These are phyloP conservation scores for Stictonetta naevosa DNA, from an alignment of 2,113 vertebrate genomes.

Conservation along the genomic window DNA sequence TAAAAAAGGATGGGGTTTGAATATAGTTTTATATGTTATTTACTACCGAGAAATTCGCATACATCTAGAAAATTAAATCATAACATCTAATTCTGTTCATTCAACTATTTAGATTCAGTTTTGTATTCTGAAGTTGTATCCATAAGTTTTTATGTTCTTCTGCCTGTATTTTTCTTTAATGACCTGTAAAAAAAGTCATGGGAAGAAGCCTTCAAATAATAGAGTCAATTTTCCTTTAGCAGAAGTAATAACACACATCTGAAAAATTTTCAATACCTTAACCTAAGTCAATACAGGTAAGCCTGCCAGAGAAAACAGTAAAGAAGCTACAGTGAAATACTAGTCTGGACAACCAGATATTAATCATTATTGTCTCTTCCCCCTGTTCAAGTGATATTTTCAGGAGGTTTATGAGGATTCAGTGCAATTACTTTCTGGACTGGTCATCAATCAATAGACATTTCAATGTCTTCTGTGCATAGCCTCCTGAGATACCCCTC, in stretches of 20 bases:
- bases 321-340: background rate
- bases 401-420: background rate
- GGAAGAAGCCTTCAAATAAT: conserved; percentile 1
- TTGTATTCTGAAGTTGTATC: background rate
- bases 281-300: background rate
- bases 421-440: background rate
- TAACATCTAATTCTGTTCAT: background rate
- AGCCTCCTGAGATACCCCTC: background rate
- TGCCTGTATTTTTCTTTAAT: conserved; percentile 3
- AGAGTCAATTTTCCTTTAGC: background rate
- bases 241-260: background rate
- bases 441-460: background rate
- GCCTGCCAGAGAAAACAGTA: background rate
- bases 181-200: background rate
- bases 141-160: background rate
- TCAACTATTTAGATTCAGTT: background rate
- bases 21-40: background rate
- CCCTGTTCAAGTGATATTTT: background rate
- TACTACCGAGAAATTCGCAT: background rate
- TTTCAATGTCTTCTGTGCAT: background rate
- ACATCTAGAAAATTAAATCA: background rate
- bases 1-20: background rate
- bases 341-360: background rate
- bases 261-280: conserved; percentile 2
- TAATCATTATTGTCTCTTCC: background rate